Percentiles rank a stretch among this genome's conserved stretches.
Conservation (phyloP, 2,888 invertebrate species). For the Gymnocheta viridis region DNA sequence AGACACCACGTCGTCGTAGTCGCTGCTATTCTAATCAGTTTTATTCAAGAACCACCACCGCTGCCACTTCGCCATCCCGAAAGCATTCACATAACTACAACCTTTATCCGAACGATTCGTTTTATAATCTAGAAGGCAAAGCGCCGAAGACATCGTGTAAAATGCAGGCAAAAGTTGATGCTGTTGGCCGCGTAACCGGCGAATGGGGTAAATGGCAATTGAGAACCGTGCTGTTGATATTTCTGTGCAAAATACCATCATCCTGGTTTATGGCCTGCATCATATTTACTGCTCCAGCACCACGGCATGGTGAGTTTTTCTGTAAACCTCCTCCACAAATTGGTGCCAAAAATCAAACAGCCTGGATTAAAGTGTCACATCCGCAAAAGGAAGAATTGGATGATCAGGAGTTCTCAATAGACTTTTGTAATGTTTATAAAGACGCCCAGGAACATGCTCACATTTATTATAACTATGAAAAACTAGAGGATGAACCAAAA, state of each 20-base stretch:
- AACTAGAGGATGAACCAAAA: conserved; percentile 76
- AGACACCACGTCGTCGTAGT: conserved; percentile 48
- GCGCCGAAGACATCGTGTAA: conserved; percentile 74
- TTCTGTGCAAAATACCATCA: conserved; percentile 82
- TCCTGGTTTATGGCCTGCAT: conserved; percentile 84
- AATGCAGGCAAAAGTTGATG: conserved; percentile 81
- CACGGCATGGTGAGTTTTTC: conserved; percentile 82
- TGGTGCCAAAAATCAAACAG: conserved; percentile 78
- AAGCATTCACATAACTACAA: conserved; percentile 73
- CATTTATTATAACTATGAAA: conserved; percentile 79
- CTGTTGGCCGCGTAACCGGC: conserved; percentile 82
- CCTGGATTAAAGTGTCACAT: conserved; percentile 82
- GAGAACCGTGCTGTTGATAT: conserved; percentile 81
- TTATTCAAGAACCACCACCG: conserved; percentile 42
- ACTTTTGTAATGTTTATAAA: conserved; percentile 81
- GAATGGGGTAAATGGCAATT: conserved; percentile 83
- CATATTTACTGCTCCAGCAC: conserved; percentile 82
- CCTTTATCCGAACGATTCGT: conserved; percentile 79
- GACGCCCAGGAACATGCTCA: conserved; percentile 81
- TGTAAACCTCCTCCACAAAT: conserved; percentile 81
- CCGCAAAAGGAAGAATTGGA: conserved; percentile 80
- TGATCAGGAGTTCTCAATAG: conserved; percentile 81
- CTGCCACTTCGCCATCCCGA: conserved; percentile 57
- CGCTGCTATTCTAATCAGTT: conserved; percentile 60
- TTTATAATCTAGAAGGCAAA: conserved; percentile 77